These are phyloP conservation scores for Megaceryle alcyon DNA, from an alignment of 2,797 vertebrate species.

Conservation along the genomic window DNA sequence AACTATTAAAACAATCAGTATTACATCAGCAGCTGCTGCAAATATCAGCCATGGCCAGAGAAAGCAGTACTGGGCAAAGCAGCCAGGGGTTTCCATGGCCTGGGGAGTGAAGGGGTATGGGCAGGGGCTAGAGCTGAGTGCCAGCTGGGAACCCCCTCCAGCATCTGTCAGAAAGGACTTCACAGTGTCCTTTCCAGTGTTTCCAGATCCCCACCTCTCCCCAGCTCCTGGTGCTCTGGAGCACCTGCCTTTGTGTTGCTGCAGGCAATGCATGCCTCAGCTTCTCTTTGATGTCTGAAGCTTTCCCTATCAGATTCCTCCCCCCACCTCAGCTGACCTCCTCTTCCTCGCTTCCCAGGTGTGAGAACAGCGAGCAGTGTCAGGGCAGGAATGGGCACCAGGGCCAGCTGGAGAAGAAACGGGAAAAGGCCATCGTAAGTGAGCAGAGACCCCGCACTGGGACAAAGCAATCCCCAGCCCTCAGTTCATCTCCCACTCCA, in stretches of 20 bases:
- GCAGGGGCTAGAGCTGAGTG: rapidly evolving
- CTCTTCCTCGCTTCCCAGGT: constrained; percentile 74
- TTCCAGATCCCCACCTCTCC: not conserved
- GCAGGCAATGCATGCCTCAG: rapidly evolving
- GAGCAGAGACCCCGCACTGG: not conserved
- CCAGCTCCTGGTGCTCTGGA: not conserved
- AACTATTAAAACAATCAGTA: not conserved
- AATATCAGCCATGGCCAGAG: not conserved
- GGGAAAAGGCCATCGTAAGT: constrained; percentile 84
- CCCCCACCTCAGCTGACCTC: not conserved
- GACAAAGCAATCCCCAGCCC: not conserved
- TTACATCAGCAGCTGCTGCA: not conserved
- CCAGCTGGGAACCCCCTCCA: not conserved
- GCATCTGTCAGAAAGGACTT: not conserved
- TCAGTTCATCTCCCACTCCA: not conserved
- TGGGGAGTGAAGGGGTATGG: not conserved
- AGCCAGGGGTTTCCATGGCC: not conserved
- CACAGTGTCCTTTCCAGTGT: not conserved
- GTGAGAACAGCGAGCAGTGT: constrained; percentile 73
- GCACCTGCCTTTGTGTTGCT: not conserved
- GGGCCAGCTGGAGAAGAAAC: constrained; percentile 78
- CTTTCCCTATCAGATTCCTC: not conserved
- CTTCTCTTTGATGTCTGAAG: not conserved
- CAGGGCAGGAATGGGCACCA: constrained; percentile 64
- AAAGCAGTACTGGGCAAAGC: not conserved